Conservation (phyloP, 2,888 invertebrate genomes). For the Emmelina monodactyla region DNA sequence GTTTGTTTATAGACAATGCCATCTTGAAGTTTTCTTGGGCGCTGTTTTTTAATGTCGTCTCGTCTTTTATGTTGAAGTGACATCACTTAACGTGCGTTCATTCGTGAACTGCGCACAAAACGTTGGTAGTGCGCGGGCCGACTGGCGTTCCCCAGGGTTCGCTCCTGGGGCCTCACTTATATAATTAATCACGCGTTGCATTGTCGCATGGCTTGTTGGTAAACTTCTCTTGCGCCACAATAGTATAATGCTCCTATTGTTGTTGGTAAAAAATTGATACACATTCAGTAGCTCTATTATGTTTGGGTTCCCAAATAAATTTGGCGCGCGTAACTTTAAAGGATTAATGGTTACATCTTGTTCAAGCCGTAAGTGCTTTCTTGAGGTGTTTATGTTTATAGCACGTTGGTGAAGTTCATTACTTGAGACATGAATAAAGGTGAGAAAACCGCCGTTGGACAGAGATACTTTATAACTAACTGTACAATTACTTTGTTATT, state of each 20-base stretch:
- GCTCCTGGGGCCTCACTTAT: slow-evolving; percentile 31
- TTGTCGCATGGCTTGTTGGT: slow-evolving; percentile 49
- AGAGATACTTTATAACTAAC: too few species aligned
- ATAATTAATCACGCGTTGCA: slow-evolving; percentile 53
- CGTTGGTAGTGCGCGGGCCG: too few species aligned
- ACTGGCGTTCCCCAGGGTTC: slow-evolving; percentile 25
- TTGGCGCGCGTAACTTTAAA: slow-evolving; percentile 22
- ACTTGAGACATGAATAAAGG: too few species aligned
- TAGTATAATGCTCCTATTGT: slow-evolving; percentile 24
- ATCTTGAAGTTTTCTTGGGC: too few species aligned
- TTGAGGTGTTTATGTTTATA: too few species aligned
- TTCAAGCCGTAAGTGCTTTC: slow-evolving; percentile 21
- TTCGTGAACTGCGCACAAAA: too few species aligned
- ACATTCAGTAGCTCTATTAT: slow-evolving; percentile 22
- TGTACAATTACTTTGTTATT: too few species aligned
- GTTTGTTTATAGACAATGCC: slow-evolving; percentile 1
- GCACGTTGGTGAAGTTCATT: too few species aligned
- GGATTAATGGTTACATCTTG: slow-evolving; percentile 37
- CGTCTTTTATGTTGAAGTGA: too few species aligned
- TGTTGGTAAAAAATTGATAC: slow-evolving; percentile 24
- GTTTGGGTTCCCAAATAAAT: slow-evolving; percentile 36
- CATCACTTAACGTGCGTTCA: too few species aligned
- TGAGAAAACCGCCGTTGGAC: too few species aligned
- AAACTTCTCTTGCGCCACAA: slow-evolving; percentile 43
- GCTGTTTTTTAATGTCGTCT: too few species aligned